Evolutionary conservation across 2,888 invertebrate species (phyloP), one percentile per base, ranked within the genome.

Genomic region (Ophonus ardosiacus): DNA sequence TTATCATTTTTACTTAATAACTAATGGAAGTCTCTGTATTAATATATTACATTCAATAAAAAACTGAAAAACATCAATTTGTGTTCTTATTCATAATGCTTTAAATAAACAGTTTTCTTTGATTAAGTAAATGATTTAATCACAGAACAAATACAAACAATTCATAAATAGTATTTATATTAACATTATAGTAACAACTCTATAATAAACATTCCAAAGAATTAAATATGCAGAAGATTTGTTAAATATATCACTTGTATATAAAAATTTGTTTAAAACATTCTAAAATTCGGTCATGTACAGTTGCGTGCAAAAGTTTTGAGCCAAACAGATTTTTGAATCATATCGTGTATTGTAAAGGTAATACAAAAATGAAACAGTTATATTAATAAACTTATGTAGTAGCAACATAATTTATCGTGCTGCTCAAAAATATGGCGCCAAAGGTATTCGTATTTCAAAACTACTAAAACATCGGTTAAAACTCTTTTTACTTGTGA

Each of bases 1-100:
- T 74, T 43, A 51, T 74, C 18, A 74, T 74, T 74, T 43, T 43
- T 74, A 74, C 43, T 74, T 18, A 74, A 43, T 74, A 40, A 74
- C 8, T 43, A 74, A 68, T 68, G 68, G 68, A 68, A 63, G 43
- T 74, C 71, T 74, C 71, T 74, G 71, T 74, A 74, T 74, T 43
- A 74, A 74, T 43, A 74, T 74, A 74, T 43, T 74, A 74, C 40
- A 74, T 74, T 74, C 71, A 74, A 74, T 74, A 74, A 74, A 74
- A 74, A 74, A 74, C 0, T 43, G 18, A 43, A 74, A 43, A 43
- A 43, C 0, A 74, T 38, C 7, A 43, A 38, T 68, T 68, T 17
- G 4, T 68, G n/a, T n/a, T 38, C 5, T 15, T 68, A 24, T 63
- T 59, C 18, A 18, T 17, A 18, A 18, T 24, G 1, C 24, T 21